Evolutionary conservation across 2,888 invertebrate species (phyloP).

Genomic region (Sacculina carcini): DNA sequence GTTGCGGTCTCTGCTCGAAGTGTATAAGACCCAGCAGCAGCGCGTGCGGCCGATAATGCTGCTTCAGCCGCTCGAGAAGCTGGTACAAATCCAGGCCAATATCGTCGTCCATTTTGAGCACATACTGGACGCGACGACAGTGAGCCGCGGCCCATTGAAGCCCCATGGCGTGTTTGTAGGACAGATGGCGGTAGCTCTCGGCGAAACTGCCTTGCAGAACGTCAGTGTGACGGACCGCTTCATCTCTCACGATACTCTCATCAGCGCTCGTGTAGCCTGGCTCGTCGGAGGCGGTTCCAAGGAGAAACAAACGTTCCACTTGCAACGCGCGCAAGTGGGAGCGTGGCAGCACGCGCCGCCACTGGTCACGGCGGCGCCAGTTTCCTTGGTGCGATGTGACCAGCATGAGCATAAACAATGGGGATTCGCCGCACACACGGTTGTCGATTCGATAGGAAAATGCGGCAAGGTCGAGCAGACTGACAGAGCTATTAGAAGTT

Average conservation of each 20-base stretch:
- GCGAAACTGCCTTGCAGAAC: constrained; percentile 46
- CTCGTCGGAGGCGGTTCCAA: constrained; percentile 24
- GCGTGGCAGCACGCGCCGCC: constrained; percentile 35
- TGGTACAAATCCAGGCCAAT: constrained; percentile 40
- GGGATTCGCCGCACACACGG: constrained; percentile 14
- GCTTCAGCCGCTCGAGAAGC: constrained; percentile 19
- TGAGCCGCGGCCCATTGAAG: constrained; percentile 39
- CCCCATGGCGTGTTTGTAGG: constrained; percentile 57
- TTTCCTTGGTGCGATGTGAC: constrained; percentile 52
- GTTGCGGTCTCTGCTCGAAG: constrained; percentile 17
- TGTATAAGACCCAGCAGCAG: constrained; percentile 11
- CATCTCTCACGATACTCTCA: constrained; percentile 20
- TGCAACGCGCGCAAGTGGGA: constrained; percentile 30
- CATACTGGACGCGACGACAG: constrained; percentile 32
- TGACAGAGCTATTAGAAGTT: constrained; percentile 6
- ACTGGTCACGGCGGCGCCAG: constrained; percentile 36
- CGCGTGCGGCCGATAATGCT: constrained; percentile 7
- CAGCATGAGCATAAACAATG: constrained; percentile 20
- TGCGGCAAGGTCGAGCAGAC: constrained; percentile 13
- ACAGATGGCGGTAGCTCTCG: constrained; percentile 53
- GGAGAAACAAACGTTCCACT: constrained; percentile 36
- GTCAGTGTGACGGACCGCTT: constrained; percentile 27
- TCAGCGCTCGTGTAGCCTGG: constrained; percentile 10
- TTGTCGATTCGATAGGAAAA: constrained; percentile 16
- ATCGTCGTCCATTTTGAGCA: constrained; percentile 60